phyloP scores from a whole-genome alignment of 2,113 vertebrate genomes.

The Recurvirostra avosetta region DNA sequence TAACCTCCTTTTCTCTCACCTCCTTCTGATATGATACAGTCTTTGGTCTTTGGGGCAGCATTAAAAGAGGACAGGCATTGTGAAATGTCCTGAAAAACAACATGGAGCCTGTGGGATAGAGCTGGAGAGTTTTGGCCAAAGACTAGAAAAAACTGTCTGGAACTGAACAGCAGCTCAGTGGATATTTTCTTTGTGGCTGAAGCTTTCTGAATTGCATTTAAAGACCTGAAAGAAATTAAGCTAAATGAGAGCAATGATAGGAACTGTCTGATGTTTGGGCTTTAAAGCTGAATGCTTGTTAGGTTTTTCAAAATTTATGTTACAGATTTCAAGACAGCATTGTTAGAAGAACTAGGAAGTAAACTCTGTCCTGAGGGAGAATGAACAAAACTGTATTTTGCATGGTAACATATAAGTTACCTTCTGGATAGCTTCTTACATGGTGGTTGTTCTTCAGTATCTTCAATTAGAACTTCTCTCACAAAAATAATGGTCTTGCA shows the following conservation, averaged over 20 bases:
- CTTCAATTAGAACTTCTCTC: not conserved
- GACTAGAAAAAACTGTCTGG: not conserved
- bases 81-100: not conserved
- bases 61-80: not conserved
- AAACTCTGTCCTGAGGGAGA: not conserved
- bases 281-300: not conserved
- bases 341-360: not conserved
- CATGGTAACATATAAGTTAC: not conserved
- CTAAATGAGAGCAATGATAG: not conserved
- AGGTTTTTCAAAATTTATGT: not conserved
- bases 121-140: not conserved
- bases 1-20: not conserved
- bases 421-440: not conserved
- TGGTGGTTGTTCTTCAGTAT: not conserved
- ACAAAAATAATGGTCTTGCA: not conserved
- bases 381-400: not conserved
- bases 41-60: not conserved
- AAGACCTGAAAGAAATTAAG: not conserved
- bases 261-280: not conserved
- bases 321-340: not conserved
- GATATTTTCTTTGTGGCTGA: not conserved
- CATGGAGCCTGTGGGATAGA: not conserved
- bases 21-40: not conserved
- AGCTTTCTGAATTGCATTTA: not conserved
- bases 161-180: not conserved